These are phyloP conservation scores for Drosophila funebris DNA, from an alignment of 1,140 invertebrate species.

Conservation along the genomic window DNA sequence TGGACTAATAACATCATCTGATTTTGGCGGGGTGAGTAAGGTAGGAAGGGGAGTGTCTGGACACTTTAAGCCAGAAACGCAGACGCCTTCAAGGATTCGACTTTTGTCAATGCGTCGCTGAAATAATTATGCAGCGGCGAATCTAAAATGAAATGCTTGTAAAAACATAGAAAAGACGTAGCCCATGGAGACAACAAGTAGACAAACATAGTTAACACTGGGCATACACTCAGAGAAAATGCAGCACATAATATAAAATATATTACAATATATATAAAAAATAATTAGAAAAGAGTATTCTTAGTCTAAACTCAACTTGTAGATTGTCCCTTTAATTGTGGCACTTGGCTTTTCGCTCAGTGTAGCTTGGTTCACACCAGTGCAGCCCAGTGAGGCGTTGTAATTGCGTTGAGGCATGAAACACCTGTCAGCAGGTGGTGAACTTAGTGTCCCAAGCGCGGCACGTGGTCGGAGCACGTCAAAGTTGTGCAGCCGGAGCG, in stretches of 20 bases:
- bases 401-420: conserved; percentile 62
- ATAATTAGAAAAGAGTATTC: too few species aligned
- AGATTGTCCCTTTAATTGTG: neutral
- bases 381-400: conserved; percentile 56
- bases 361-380: conserved; percentile 3
- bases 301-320: neutral
- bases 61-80: conserved; percentile 35
- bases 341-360: neutral
- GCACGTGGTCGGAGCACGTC: conserved; percentile 2
- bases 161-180: conserved; percentile 26
- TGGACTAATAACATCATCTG: conserved; percentile 23
- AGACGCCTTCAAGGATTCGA: conserved; percentile 33
- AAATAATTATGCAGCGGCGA: conserved; percentile 63
- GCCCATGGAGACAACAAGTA: conserved; percentile 18
- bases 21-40: conserved; percentile 5
- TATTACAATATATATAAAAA: too few species aligned
- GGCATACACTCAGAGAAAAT: conserved; percentile 15
- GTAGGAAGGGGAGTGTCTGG: conserved; percentile 21
- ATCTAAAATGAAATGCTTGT: conserved; percentile 50
- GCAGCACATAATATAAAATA: neutral
- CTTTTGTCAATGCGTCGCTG: conserved; percentile 25
- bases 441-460: conserved; percentile 22
- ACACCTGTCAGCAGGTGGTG: conserved; percentile 65
- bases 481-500: conserved; percentile 22
- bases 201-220: conserved; percentile 27